Conservation (phyloP, 2,113 vertebrate species). For the Deroptyus accipitrinus region DNA sequence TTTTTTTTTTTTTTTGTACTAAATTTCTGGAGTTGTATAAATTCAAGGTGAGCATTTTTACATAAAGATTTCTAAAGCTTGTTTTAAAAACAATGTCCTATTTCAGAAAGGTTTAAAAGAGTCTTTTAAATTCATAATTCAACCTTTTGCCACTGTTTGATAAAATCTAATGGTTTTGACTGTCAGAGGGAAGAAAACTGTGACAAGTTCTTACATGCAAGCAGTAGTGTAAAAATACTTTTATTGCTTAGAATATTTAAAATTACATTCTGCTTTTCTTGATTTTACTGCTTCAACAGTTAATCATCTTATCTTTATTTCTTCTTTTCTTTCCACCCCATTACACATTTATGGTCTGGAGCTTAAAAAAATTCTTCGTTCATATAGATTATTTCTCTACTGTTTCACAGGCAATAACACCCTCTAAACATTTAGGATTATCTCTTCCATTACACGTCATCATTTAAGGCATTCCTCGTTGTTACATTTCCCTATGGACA, state of each 20-base stretch:
- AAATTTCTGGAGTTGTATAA: neutral
- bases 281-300: neutral
- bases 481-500: neutral
- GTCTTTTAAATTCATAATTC: neutral
- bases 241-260: neutral
- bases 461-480: neutral
- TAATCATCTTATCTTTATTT: neutral
- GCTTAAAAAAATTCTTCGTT: fast-evolving
- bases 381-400: neutral
- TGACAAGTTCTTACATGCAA: neutral
- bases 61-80: neutral
- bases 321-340: fast-evolving
- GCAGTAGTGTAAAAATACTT: neutral
- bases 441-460: neutral
- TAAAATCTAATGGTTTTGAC: neutral
- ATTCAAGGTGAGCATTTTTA: neutral
- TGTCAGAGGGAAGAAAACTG: neutral
- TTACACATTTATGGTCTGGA: neutral
- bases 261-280: neutral
- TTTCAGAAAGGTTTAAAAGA: neutral
- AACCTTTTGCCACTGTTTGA: neutral
- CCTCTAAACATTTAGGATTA: neutral
- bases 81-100: neutral
- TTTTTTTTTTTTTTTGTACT: neutral
- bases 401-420: neutral